Percentiles rank a stretch among this genome's conserved stretches.
Conservation (phyloP, 2,888 invertebrate species). For the Campaea margaritaria region DNA sequence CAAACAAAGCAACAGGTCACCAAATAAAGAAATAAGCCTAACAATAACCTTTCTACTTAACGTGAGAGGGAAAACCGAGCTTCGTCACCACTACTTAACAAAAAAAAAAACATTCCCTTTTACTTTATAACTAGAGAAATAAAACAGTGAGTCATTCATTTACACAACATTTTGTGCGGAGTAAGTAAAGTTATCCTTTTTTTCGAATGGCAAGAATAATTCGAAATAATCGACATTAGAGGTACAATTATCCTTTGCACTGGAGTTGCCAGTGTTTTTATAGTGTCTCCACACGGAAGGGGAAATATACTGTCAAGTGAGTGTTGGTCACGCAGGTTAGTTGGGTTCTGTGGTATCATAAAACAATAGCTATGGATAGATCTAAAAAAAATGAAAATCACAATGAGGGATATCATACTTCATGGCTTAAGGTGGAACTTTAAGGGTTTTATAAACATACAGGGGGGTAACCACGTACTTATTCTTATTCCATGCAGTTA, state of each 20-base stretch:
- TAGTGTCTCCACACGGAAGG: constrained; percentile 30
- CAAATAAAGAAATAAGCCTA: constrained; percentile 2
- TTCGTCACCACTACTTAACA: not conserved
- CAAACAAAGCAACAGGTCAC: constrained; percentile 10
- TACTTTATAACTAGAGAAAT: not conserved
- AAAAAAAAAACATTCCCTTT: too few relatives aligned
- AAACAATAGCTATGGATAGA: too few relatives aligned
- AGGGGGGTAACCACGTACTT: too few relatives aligned
- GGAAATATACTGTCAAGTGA: constrained; percentile 10
- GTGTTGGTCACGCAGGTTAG: not conserved
- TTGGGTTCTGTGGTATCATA: not conserved
- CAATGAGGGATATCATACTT: too few relatives aligned
- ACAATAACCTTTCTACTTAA: not conserved
- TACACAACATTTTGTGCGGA: not conserved
- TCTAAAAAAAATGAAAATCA: too few relatives aligned
- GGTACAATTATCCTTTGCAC: constrained; percentile 29
- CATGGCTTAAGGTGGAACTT: too few relatives aligned
- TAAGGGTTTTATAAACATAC: too few relatives aligned
- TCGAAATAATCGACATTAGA: constrained; percentile 26
- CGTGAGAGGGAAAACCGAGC: not conserved
- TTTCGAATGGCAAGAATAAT: constrained; percentile 27
- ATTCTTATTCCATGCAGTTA: too few relatives aligned
- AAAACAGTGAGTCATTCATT: constrained; percentile 5
- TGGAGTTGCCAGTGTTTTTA: constrained; percentile 32
- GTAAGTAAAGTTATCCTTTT: constrained; percentile 18